Percentiles rank a stretch among this genome's conserved stretches.
Conservation (phyloP, 2,113 vertebrate species). For the Proterorhinus semilunaris region DNA sequence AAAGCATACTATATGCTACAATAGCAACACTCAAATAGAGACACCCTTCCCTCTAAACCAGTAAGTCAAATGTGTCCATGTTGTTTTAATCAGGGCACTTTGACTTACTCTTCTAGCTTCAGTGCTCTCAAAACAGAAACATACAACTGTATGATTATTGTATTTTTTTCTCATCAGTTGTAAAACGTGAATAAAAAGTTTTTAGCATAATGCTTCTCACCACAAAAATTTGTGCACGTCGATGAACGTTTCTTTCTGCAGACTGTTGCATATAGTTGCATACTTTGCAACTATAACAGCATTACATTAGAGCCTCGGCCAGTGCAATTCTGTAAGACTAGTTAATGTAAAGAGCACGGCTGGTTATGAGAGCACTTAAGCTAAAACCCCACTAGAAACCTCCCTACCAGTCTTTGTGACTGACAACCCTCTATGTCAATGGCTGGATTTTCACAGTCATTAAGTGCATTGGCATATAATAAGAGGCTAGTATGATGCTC, state of each 20-base stretch:
- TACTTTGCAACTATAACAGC: not conserved
- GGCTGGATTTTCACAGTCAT: conserved; percentile 59
- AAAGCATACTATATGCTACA: conserved; percentile 45
- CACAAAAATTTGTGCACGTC: no score
- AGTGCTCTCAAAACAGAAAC: conserved; percentile 49
- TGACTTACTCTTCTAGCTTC: conserved; percentile 43
- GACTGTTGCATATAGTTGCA: not conserved
- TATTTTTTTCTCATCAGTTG: not conserved
- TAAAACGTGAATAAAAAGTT: no score
- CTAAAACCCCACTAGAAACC: conserved; percentile 4
- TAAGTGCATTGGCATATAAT: conserved; percentile 76
- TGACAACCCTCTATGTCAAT: conserved; percentile 72
- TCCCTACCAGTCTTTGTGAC: conserved; percentile 1
- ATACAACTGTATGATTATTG: conserved; percentile 44
- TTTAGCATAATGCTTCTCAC: no score
- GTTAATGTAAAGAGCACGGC: not conserved
- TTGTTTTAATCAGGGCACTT: conserved; percentile 24
- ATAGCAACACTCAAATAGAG: conserved; percentile 47
- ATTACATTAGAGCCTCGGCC: not conserved
- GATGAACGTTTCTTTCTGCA: not conserved
- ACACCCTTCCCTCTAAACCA: conserved; percentile 40
- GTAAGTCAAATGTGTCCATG: conserved; percentile 42
- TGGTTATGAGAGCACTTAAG: conserved; percentile 4
- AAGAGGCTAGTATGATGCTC: conserved; percentile 73
- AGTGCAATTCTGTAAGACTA: not conserved